Evolutionary conservation across 2,113 vertebrate species (phyloP), one percentile per base, ranked within the genome.

Genomic region (Aphyosemion australe): DNA sequence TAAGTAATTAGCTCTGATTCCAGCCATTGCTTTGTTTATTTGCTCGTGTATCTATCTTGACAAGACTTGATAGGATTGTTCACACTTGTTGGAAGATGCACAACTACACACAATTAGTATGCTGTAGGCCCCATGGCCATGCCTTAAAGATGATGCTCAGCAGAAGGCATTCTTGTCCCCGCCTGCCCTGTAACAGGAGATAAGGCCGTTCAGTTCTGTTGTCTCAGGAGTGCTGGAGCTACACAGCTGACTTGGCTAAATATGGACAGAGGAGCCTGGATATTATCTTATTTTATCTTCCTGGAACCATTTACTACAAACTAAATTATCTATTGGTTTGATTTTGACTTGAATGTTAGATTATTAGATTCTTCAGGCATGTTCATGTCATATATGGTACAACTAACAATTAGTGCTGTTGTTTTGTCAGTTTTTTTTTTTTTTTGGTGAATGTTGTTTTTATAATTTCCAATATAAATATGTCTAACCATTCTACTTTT

Each of bases 1-100:
- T 83, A 78, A 87, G 83, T 73, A 83, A 84, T 75, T 81, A 47
- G 31, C 51, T 53, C 50, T 66, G 48, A 65, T 72, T 79, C 51
- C 18, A 69, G 72, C 69, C 15, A 19, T 49, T 52, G 43, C 69
- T 63, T 88, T 76, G 70, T 84, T 74, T 72, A 74, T 71, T 61
- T 72, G 50, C 55, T 67, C 12, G 5, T 48, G 58, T 59, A 54
- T 65, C 68, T 65, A 53, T 74, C 45, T 61, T 74, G 73, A 80
- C 54, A 51, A 65, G 70, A 66, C 65, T 16, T 57, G 72, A 81
- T 73, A 46, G 41, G 74, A 78, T 80, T 75, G 65, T 74, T 80
- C 59, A 65, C 60, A 63, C 53, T 61, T 54, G 56, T 63, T 74
- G 76, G 31, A 12, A 67, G 42, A 75, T 14, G 19, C 21, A 45